phyloP scores from a whole-genome alignment of 1,140 invertebrate genomes.

The Centruroides sculpturatus region DNA sequence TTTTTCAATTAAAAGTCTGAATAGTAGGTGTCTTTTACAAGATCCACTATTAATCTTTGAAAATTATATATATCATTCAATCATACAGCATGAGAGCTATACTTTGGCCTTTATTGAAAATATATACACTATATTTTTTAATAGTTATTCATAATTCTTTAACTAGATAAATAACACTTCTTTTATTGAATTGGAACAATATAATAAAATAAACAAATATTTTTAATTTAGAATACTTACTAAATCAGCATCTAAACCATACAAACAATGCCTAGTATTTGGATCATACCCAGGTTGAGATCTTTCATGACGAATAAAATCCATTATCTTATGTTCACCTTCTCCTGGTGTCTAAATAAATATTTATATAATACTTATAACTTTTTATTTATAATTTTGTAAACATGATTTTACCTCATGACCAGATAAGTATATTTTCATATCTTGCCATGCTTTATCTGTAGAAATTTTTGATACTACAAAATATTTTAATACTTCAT shows the following conservation, averaged over 20 bases:
- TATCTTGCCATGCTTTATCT: conserved; percentile 58
- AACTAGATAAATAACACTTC: no score
- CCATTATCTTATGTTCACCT: conserved; percentile 98
- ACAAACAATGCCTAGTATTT: conserved; percentile 83
- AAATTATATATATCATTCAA: no score
- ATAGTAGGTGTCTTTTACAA: no score
- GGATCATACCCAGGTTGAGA: conserved; percentile 66
- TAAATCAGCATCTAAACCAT: conserved; percentile 90
- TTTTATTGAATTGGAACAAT: no score
- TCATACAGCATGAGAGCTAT: no score
- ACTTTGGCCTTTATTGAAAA: no score
- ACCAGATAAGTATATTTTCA: conserved; percentile 31
- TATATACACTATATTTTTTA: no score
- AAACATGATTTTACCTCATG: conserved; percentile 23
- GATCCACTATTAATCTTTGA: no score
- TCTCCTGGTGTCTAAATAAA: conserved; percentile 62
- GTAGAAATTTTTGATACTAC: conserved; percentile 69
- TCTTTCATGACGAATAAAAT: conserved; percentile 80
- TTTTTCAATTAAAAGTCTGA: no score
- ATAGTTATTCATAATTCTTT: no score
- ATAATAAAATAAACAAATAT: neutral
- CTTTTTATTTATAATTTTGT: neutral
- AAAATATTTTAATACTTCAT: conserved; percentile 76
- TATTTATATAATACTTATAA: conserved; percentile 22
- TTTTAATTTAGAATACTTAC: conserved; percentile 19